Percentiles rank a stretch among this genome's conserved stretches.
Conservation (phyloP, 2,113 vertebrate species). For the Grallaria varia region DNA sequence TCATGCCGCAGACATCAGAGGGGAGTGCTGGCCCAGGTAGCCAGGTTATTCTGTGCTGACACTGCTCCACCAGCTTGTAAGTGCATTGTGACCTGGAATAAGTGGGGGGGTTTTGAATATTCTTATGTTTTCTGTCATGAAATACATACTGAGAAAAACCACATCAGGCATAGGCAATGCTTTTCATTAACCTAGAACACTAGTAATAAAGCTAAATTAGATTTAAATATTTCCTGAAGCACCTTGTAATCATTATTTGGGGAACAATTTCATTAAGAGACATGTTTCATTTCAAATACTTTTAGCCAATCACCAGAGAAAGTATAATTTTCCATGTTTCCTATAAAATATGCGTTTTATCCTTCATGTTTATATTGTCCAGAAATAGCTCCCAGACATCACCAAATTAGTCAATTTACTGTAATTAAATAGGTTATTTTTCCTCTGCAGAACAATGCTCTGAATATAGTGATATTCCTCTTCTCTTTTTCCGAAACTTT, state of each 20-base stretch:
- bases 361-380: background rate
- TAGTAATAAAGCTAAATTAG: constrained; percentile 39
- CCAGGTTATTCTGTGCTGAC: background rate
- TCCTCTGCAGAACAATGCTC: background rate
- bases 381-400: background rate
- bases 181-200: constrained; percentile 46
- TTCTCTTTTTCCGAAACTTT: background rate
- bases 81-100: background rate
- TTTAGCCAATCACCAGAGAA: background rate
- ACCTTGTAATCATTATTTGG: constrained; percentile 31
- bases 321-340: background rate
- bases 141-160: background rate
- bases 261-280: background rate
- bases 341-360: background rate
- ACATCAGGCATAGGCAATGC: background rate
- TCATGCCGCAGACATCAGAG: background rate
- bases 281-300: background rate
- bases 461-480: background rate
- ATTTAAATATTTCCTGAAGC: constrained; percentile 45
- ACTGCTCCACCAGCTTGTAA: background rate
- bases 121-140: background rate
- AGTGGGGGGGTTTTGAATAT: background rate
- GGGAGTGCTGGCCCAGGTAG: background rate
- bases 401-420: constrained; percentile 7
- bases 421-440: constrained; percentile 8